phyloP scores from a whole-genome alignment of 2,113 vertebrate genomes.

The Phalacrocorax pelagicus region DNA sequence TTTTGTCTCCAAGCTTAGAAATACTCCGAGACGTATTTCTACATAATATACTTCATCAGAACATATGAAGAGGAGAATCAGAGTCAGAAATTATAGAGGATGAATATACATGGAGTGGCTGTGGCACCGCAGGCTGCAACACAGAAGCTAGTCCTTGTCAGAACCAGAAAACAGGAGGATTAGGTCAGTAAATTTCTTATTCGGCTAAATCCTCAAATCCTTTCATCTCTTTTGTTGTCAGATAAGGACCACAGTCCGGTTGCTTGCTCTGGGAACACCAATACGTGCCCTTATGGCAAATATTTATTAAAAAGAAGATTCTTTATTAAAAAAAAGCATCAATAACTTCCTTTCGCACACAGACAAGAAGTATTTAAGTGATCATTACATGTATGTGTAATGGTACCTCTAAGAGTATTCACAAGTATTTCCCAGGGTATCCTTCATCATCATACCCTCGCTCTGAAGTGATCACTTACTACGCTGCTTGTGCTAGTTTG shows the following conservation, averaged over 20 bases:
- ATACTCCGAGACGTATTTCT: not conserved
- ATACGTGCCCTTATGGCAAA: rapidly evolving
- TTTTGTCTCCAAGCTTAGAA: not conserved
- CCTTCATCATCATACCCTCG: not conserved
- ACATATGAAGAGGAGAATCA: not conserved
- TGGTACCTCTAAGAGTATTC: not conserved
- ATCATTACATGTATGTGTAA: not conserved
- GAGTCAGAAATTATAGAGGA: not conserved
- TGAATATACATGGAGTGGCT: rapidly evolving
- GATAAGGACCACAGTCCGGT: not conserved
- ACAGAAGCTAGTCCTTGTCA: not conserved
- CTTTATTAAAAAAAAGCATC: not conserved
- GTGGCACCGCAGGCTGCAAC: not conserved
- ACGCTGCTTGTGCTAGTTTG: not conserved
- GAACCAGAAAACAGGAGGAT: slow-evolving; percentile 24
- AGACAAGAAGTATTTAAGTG: not conserved
- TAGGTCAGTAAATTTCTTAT: not conserved
- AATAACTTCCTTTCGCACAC: not conserved
- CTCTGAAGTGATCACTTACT: not conserved
- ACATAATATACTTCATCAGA: not conserved
- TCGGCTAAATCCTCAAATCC: slow-evolving; percentile 41
- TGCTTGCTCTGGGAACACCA: not conserved
- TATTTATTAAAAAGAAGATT: not conserved
- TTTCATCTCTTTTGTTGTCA: slow-evolving; percentile 18
- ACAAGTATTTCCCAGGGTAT: not conserved